Evolutionary conservation across 1,140 invertebrate genomes (phyloP), one percentile per base, ranked within the genome.

Genomic region (Zaprionus taronus): DNA sequence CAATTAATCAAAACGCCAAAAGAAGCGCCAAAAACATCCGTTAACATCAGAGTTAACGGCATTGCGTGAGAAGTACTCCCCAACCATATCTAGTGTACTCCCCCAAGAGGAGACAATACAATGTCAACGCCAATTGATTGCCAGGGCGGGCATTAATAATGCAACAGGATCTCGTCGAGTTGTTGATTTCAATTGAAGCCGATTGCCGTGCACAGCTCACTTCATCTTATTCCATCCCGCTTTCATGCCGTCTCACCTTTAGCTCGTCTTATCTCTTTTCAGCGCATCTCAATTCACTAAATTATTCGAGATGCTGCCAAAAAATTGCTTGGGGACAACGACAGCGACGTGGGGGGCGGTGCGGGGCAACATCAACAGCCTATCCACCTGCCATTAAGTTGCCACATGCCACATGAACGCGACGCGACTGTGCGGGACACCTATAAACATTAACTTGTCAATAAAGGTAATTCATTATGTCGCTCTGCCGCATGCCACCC

Each of bases 381-480:
- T 91, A 91, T 90, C 79, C 61, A 75, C 65, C 81, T 86, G 87
- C 77, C 86, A 86, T 90, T 91, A 91, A 90, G 47, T 64, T 56
- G 63, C 24, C 36, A 49, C 26, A 41, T 22, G 58, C 38, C 61
- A 22, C 61, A 60, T 12, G 57, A n/a, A 41, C 51, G 51, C 22
- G 47, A 41, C 51, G 51, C 22, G 47, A n/a, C 72, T 51, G 41
- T 47, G 41, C 72, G 71, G 70, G 68, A 70, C 86, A 89, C 83
- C 91, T 78, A 91, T 91, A 91, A 91, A 91, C 90, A 91, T 92
- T 92, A 92, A 92, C 55, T 91, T 92, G 91, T 92, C 91, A 92
- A 92, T 92, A 92, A 92, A 92, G 91, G 91, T 92, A 92, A 92
- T 92, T 92, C 91, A 92, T 92, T 92, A 92, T 92, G 91, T 92